Evolutionary conservation across 35 echinoderm and acorn worm genomes (phyloP).

Genomic region (Anneissia japonica): DNA sequence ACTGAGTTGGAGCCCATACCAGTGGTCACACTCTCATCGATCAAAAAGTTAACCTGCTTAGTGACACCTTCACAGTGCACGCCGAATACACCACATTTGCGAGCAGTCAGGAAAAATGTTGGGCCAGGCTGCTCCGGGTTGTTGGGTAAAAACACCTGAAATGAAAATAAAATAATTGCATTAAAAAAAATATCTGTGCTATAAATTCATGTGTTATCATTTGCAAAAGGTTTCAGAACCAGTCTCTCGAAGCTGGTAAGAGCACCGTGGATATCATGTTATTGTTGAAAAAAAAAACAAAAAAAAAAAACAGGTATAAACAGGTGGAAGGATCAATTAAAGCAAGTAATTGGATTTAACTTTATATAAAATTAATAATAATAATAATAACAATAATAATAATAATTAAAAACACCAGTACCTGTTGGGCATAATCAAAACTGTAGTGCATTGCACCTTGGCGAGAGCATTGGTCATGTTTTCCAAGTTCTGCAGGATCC

Average conservation of each 20-base stretch:
- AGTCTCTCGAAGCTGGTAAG: conserved; percentile 18
- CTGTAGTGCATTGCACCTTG: conserved; percentile 44
- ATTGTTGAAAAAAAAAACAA: conserved; percentile 26
- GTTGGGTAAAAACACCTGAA: conserved; percentile 32
- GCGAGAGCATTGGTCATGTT: conserved; percentile 13
- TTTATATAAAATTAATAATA: neutral
- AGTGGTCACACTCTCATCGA: no score
- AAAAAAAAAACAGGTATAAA: conserved; percentile 33
- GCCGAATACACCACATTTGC: neutral
- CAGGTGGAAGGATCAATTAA: conserved; percentile 4
- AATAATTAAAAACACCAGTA: no score
- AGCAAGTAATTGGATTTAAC: neutral
- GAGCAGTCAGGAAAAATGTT: conserved; percentile 8
- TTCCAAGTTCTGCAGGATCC: conserved; percentile 22
- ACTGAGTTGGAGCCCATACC: no score
- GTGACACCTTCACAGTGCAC: neutral
- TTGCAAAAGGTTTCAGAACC: conserved; percentile 44
- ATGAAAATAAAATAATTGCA: conserved; percentile 18
- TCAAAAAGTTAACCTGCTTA: no score
- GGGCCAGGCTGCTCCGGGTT: conserved; percentile 15
- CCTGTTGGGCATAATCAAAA: conserved; percentile 69
- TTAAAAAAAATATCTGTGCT: conserved; percentile 36
- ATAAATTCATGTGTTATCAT: conserved; percentile 33
- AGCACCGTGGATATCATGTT: conserved; percentile 25
- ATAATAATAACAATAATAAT: neutral